Evolutionary conservation across 1,140 invertebrate genomes (phyloP).

Genomic region (Dendroctonus valens): DNA sequence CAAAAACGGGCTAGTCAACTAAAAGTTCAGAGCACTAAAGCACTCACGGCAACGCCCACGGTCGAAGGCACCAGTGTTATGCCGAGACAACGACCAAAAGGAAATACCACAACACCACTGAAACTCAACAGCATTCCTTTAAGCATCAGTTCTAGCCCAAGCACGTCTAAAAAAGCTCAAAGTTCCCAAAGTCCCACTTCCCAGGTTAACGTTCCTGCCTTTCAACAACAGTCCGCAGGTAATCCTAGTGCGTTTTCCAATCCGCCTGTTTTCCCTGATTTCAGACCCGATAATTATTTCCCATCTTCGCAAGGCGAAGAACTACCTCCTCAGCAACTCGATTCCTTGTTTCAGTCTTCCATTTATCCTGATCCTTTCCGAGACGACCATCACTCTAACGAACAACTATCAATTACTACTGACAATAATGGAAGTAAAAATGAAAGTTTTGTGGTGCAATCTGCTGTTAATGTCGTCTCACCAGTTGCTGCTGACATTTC

Average conservation of each 20-base stretch:
- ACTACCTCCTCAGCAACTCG: constrained; percentile 35
- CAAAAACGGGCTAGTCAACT: constrained; percentile 59
- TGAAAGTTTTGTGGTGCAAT: constrained; percentile 23
- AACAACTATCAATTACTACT: constrained; percentile 26
- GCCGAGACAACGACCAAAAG: constrained; percentile 81
- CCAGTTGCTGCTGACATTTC: constrained; percentile 39
- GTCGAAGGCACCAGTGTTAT: constrained; percentile 76
- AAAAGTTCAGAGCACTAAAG: constrained; percentile 49
- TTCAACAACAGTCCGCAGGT: constrained; percentile 37
- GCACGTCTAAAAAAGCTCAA: constrained; percentile 48
- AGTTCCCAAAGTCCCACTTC: constrained; percentile 41
- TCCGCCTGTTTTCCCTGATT: constrained; percentile 30
- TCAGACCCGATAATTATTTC: constrained; percentile 30
- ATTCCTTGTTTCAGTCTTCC: constrained; percentile 52
- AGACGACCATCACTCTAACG: constrained; percentile 49
- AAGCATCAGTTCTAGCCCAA: constrained; percentile 54
- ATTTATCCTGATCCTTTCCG: constrained; percentile 63
- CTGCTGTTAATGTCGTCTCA: constrained; percentile 34
- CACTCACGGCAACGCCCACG: constrained; percentile 53
- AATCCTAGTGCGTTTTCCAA: constrained; percentile 44
- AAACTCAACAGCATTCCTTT: constrained; percentile 52
- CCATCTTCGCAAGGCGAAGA: constrained; percentile 18
- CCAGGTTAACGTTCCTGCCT: constrained; percentile 44
- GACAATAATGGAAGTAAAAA: constrained; percentile 35
- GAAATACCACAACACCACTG: constrained; percentile 51